Evolutionary conservation across 2,113 vertebrate species (phyloP).

Genomic region (Cochlearius cochlearius): DNA sequence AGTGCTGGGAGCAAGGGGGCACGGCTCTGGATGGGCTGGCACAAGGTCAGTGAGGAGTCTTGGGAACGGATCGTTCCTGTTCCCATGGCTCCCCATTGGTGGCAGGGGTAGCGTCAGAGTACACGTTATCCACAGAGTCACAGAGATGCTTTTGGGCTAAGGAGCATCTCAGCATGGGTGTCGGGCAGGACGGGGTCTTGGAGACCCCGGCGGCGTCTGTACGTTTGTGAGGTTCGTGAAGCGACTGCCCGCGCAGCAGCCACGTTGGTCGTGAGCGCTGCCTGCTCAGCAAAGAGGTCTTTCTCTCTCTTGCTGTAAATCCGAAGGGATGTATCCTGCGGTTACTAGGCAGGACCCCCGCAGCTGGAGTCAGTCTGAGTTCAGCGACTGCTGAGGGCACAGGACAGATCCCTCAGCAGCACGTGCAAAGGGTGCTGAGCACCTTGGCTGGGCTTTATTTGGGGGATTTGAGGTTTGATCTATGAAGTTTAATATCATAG

Average conservation of each 20-base stretch:
- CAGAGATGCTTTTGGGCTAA: not conserved
- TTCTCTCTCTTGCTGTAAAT: not conserved
- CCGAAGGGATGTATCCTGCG: not conserved
- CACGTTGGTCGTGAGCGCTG: accelerated
- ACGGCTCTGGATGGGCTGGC: not conserved
- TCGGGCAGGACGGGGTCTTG: too few relatives aligned
- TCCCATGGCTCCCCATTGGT: not conserved
- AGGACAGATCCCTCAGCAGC: not conserved
- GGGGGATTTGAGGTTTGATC: not conserved
- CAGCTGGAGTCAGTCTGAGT: not conserved
- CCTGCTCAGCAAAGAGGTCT: not conserved
- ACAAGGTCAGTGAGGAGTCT: not conserved
- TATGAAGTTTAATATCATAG: not conserved
- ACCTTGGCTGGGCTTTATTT: not conserved
- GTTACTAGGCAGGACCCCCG: not conserved
- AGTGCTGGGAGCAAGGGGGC: not conserved
- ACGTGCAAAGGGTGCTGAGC: not conserved
- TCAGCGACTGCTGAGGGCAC: not conserved
- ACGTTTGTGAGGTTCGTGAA: not conserved
- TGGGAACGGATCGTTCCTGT: not conserved
- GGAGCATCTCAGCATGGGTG: not conserved
- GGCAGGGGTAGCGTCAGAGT: too few relatives aligned
- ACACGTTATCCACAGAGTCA: not conserved
- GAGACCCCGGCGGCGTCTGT: not conserved
- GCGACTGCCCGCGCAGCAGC: not conserved